Base-by-base conservation (phyloP, 2,797 vertebrate species). In the Neosilurus hyrtlii region DNA sequence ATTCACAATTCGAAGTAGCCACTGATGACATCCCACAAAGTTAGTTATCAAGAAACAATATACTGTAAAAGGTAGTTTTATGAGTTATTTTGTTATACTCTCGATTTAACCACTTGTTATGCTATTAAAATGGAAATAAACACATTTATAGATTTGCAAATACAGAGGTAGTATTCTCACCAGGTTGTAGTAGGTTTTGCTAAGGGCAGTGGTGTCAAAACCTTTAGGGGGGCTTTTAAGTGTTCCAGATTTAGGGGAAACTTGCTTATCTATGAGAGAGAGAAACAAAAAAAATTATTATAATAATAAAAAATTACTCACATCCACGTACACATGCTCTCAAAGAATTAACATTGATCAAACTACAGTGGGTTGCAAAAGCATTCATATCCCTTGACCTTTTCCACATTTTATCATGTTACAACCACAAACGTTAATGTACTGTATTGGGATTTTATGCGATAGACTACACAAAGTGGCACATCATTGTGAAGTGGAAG, bases 141-240 rank as follows among this genome's bases (percentile, higher is more conserved):
- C 24, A 70, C 2, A 1, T 15, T 62, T 11, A 52, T n/a, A 62
- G 16, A 11, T 18, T n/a, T 65, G 43, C 6, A 83, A 35, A 24
- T 57, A 49, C 20, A 4, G 10, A 62, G 22, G 5, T 35, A 62
- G n/a, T 26, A 63, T 73, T 92, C 97, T 98, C 85, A 99, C 97
- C 96, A 98, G 96, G 49, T 98, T 99, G 90, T 99, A 99, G 91
- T 99, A 99, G 80, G 97, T 97, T 93, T 97, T 99, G 90, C 95
- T 98, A 91, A 98, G 96, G 92, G 96, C 95, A 86, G 95, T 94
- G 0, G 94, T 95, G 88, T 99, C 97, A 43, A 98, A 97, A 59
- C 96, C 96, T 94, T 97, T 99, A 56, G 97, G 97, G 0, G 96
- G 97, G 89, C 96, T 98, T 93, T 96, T 99, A 89, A 98, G 82